Conservation (phyloP, 2,797 vertebrate genomes). For the Hypotaenidia okinawae region DNA sequence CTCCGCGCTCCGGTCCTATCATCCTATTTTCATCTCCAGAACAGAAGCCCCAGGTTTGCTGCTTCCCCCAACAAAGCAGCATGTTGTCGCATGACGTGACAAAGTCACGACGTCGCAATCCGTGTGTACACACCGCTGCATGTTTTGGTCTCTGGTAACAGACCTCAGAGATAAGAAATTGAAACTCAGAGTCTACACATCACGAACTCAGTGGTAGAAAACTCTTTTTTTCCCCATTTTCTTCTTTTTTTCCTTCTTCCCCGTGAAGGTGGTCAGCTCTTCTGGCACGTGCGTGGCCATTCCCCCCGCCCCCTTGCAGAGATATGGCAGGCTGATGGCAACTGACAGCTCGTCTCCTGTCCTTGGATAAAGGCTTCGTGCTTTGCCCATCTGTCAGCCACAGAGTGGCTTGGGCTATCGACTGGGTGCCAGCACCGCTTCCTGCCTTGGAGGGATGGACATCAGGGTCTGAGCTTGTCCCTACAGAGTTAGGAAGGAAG, state of each 20-base stretch:
- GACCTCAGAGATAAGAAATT: neutral
- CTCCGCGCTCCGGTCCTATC: neutral
- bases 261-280: neutral
- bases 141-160: neutral
- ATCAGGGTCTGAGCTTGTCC: neutral
- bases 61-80: neutral
- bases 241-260: too few relatives aligned
- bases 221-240: neutral
- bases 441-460: neutral
- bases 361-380: neutral
- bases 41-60: neutral
- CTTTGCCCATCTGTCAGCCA: neutral
- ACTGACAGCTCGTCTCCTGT: neutral
- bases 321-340: neutral
- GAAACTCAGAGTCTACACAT: neutral
- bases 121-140: fast-evolving
- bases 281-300: fast-evolving
- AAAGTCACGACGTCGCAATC: neutral
- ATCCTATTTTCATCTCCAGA: neutral
- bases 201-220: neutral
- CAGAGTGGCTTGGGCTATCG: neutral
- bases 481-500: neutral
- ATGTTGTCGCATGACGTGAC: neutral
- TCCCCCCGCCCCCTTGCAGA: neutral
- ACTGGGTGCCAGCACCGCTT: neutral